A percentile compares a stretch with the other conserved stretches of the same genome.
phyloP scores from a whole-genome alignment of 2,797 vertebrate genomes.

The Chaenodraco wilsoni region DNA sequence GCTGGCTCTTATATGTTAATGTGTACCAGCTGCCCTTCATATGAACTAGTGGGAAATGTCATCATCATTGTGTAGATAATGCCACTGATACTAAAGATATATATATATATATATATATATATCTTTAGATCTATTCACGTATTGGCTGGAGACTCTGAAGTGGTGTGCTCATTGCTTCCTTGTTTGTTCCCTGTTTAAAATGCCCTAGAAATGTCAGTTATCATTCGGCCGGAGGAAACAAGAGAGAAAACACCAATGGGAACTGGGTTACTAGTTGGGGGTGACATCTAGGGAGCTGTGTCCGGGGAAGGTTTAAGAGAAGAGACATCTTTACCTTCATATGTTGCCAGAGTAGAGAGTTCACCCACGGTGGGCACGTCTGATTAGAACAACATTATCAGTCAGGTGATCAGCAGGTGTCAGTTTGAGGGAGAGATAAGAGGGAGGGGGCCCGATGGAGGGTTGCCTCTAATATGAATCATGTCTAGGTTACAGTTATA shows the following conservation, averaged over 20 bases:
- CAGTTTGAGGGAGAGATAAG: conserved; percentile 8
- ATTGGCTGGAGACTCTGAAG: conserved; percentile 18
- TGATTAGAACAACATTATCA: conserved; percentile 57
- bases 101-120: conserved; percentile 18
- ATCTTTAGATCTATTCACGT: neutral
- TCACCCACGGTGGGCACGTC: conserved; percentile 59
- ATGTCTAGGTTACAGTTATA: neutral
- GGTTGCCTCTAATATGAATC: neutral
- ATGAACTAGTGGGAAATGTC: conserved; percentile 16
- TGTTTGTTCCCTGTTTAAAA: conserved; percentile 1
- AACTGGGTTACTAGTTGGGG: conserved; percentile 21
- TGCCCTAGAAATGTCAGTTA: conserved; percentile 42
- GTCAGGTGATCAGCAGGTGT: conserved; percentile 21
- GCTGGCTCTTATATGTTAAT: conserved; percentile 41
- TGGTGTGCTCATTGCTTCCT: conserved; percentile 18
- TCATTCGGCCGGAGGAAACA: conserved; percentile 40
- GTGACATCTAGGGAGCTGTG: conserved; percentile 29
- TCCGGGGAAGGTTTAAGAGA: conserved; percentile 29
- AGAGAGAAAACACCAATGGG: conserved; percentile 44
- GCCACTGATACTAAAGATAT: conserved; percentile 13
- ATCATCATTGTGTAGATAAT: neutral
- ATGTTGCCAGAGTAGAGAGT: conserved; percentile 51
- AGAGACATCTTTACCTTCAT: conserved; percentile 58
- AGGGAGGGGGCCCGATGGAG: neutral
- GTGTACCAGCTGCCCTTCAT: conserved; percentile 39